Base-by-base conservation (phyloP, 2,797 vertebrate species). In the Ctenopoma kingsleyae region DNA sequence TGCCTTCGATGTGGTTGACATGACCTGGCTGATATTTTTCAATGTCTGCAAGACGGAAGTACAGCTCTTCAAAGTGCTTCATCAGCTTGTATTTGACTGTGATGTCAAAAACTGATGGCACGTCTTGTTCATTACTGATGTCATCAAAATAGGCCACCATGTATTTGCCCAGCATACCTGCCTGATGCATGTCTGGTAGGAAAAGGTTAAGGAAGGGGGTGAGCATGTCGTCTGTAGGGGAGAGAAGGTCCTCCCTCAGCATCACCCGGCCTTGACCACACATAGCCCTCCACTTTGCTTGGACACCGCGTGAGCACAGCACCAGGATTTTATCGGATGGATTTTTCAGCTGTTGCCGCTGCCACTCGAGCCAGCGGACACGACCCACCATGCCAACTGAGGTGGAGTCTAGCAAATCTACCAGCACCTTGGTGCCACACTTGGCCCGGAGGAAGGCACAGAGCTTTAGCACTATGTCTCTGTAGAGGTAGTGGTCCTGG, bases 271-370 rank as follows among this genome's bases (percentile, higher is more conserved):
- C 86, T 11, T 92, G 88, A 3, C 96, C 95, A 0, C 97, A 96
- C 91, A 98, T 95, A 43, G 98, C 96, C 23, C 93, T 93, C 97
- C 98, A 99, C 46, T 99, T 99, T 23, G 96, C 96, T 62, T 92
- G 96, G 15, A 97, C 95, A 0, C 98, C 98, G 1, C 75, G 92
- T 0, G 98, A 99, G 50, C 97, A 99, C 27, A 99, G 90, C 56
- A 99, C 80, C 65, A 99, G 90, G 62, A 99, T 95, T 67, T 98
- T 99, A 19, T 96, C 96, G 0, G 93, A 89, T 0, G 92, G 88
- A 3, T 92, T 90, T 16, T 92, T 92, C 65, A 98, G 93, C 59
- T 96, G 94, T 19, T 92, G 94, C 41, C 96, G 96, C 76, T 97
- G 97, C 61, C 94, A 92, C 52, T 95, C 93, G 0, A 97, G 94